phyloP scores from a whole-genome alignment of 2,113 vertebrate species.

The Coryphaenoides rupestris region DNA sequence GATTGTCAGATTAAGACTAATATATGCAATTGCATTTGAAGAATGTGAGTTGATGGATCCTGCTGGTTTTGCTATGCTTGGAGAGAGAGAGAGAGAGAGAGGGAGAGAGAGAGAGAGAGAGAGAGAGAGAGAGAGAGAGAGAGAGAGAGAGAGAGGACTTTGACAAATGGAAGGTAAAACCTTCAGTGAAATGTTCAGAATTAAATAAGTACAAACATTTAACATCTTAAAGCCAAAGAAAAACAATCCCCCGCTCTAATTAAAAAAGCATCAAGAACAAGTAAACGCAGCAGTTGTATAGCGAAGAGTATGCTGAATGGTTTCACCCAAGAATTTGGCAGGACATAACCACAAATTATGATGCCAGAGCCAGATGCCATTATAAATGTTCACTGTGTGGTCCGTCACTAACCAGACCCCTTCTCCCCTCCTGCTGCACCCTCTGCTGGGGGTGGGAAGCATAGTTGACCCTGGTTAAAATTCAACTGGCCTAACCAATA shows the following conservation, averaged over 20 bases:
- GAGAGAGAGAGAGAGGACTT: not conserved
- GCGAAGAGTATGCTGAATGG: conserved; percentile 50
- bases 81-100: not conserved
- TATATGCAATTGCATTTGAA: not conserved
- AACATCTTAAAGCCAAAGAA: conserved; percentile 20
- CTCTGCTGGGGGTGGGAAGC: conserved; percentile 58
- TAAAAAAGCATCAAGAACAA: conserved; percentile 39
- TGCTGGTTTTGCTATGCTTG: too few species aligned
- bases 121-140: not conserved
- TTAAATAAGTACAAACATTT: conserved; percentile 22
- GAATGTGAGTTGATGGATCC: too few species aligned
- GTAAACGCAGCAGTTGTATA: conserved; percentile 40
- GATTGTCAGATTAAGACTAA: not conserved
- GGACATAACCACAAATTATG: conserved; percentile 61
- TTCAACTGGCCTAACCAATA: conserved; percentile 51
- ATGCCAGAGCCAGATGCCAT: conserved; percentile 47
- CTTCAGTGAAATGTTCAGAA: not conserved
- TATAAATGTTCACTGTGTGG: conserved; percentile 65
- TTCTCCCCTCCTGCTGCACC: conserved; percentile 49
- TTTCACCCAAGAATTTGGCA: conserved; percentile 47
- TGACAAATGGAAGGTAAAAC: not conserved
- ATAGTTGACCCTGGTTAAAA: conserved; percentile 65
- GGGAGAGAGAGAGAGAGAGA: not conserved
- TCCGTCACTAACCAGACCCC: conserved; percentile 47
- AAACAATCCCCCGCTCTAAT: too few species aligned